These are phyloP conservation scores for Apeira syringaria DNA, from an alignment of 2,888 invertebrate species.

Conservation along the genomic window DNA sequence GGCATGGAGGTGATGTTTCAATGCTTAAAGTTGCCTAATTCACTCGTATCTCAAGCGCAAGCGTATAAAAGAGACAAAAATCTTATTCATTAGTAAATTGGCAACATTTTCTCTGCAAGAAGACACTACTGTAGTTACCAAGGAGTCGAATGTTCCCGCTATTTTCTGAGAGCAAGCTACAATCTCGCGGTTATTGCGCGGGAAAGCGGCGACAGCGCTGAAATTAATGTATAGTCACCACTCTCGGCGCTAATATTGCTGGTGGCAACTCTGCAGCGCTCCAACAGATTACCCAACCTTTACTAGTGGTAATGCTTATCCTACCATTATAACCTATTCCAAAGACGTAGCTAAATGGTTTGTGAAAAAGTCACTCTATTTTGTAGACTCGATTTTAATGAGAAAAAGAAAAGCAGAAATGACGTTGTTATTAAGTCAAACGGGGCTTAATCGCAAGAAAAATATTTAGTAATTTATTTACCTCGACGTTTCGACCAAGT, in stretches of 20 bases:
- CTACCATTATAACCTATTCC: too few species aligned
- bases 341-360: too few species aligned
- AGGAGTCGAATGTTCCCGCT: conserved; percentile 12
- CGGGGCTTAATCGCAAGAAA: too few species aligned
- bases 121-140: conserved; percentile 7
- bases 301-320: conserved; percentile 33
- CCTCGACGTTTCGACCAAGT: too few species aligned
- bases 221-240: conserved; percentile 34
- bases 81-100: conserved; percentile 8
- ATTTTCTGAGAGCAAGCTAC: conserved; percentile 15
- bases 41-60: background rate
- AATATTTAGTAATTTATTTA: too few species aligned
- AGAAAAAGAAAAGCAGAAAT: too few species aligned
- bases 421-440: too few species aligned
- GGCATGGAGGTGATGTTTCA: too few species aligned
- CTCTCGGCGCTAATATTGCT: conserved; percentile 44
- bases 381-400: too few species aligned
- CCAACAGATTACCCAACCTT: conserved; percentile 25
- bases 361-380: too few species aligned
- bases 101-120: background rate
- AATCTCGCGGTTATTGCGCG: conserved; percentile 21
- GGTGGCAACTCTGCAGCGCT: conserved; percentile 37
- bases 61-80: background rate
- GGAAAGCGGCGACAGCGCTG: conserved; percentile 43
- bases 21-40: too few species aligned